Percentiles rank a stretch among this genome's conserved stretches.
Conservation (phyloP, 2,113 vertebrate species). For the Cephalopterus ornatus region DNA sequence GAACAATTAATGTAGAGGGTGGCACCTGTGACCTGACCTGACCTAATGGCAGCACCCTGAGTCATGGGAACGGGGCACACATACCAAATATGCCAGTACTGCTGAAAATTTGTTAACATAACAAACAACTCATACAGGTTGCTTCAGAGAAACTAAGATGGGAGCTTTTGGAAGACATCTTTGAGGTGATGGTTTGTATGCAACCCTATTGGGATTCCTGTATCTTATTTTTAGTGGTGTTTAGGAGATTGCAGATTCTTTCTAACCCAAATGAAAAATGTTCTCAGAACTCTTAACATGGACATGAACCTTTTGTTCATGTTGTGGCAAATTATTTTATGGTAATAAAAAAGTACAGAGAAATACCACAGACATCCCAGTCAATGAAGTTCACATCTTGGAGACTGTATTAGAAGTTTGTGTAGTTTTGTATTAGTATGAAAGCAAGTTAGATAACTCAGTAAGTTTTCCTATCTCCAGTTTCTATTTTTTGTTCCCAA, state of each 20-base stretch:
- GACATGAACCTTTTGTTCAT: background rate
- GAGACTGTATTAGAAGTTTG: background rate
- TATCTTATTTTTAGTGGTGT: background rate
- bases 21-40: background rate
- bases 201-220: background rate
- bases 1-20: background rate
- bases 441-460: background rate
- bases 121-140: background rate
- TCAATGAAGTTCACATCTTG: background rate
- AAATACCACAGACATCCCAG: background rate
- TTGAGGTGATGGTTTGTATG: background rate
- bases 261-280: background rate
- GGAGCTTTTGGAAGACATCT: background rate
- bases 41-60: background rate
- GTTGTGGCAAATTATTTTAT: background rate
- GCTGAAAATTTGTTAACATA: background rate
- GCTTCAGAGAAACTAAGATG: background rate
- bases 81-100: fast-evolving
- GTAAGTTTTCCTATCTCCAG: background rate
- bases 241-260: background rate
- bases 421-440: background rate
- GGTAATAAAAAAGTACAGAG: background rate
- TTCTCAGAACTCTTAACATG: background rate
- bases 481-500: background rate
- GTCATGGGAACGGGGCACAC: background rate